These are phyloP conservation scores for Carposina sasakii DNA, from an alignment of 1,140 invertebrate species.

Conservation along the genomic window DNA sequence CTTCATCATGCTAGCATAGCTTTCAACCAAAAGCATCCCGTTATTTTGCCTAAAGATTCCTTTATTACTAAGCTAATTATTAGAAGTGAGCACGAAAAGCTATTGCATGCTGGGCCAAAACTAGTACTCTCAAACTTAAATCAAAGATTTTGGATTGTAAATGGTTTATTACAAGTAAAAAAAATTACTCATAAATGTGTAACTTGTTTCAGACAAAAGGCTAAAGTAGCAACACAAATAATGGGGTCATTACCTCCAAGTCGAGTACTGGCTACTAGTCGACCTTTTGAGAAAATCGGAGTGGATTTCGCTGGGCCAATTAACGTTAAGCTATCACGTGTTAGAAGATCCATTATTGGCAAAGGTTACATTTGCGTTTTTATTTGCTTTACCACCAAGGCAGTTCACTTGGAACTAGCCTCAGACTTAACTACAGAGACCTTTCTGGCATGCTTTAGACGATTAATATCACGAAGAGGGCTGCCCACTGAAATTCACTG, in stretches of 20 bases:
- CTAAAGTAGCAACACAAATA: constrained; percentile 17
- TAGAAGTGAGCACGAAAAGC: constrained; percentile 16
- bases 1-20: constrained; percentile 19
- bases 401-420: constrained; percentile 16
- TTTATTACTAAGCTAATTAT: constrained; percentile 26
- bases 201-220: constrained; percentile 27
- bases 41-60: constrained; percentile 25
- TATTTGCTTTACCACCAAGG: constrained; percentile 17
- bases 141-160: constrained; percentile 35
- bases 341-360: constrained; percentile 7
- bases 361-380: constrained; percentile 16
- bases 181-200: constrained; percentile 32
- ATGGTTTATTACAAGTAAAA: constrained; percentile 25
- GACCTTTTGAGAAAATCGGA: constrained; percentile 34
- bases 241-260: constrained; percentile 44
- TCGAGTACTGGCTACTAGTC: constrained; percentile 20
- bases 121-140: constrained; percentile 21
- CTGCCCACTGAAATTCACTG: too few relatives aligned
- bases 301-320: constrained; percentile 46
- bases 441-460: not conserved
- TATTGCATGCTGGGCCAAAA: constrained; percentile 26
- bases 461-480: too few relatives aligned
- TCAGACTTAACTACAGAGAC: constrained; percentile 26
- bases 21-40: constrained; percentile 31
- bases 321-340: constrained; percentile 27